A percentile compares a stretch with the other conserved stretches of the same genome.
Evolutionary conservation across 2,113 vertebrate genomes (phyloP).

Genomic region (Propithecus coquereli): DNA sequence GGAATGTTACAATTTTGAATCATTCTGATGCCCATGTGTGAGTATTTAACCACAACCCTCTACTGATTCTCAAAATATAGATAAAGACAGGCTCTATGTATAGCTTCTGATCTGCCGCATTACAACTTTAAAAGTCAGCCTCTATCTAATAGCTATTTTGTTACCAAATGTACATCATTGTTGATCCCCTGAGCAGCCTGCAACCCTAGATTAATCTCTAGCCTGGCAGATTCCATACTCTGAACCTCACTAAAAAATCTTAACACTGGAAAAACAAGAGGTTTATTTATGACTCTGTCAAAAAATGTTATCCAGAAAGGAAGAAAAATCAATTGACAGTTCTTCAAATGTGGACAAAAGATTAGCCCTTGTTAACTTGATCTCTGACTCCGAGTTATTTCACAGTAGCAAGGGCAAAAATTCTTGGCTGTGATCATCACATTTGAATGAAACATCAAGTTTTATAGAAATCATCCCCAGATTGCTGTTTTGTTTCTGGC

Average conservation of each 20-base stretch:
- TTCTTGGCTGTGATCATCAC: constrained; percentile 12
- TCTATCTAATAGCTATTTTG: background rate
- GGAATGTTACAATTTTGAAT: background rate
- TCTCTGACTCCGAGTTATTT: constrained; percentile 29
- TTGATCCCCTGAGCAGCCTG: background rate
- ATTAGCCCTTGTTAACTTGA: constrained; percentile 6
- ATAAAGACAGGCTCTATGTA: background rate
- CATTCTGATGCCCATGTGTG: background rate
- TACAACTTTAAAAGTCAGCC: background rate
- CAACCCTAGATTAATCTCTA: background rate
- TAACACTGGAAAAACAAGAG: background rate
- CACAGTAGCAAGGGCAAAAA: constrained; percentile 17
- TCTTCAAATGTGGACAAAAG: constrained; percentile 5
- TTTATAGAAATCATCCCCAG: constrained; percentile 52
- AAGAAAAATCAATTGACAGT: background rate
- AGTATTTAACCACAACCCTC: background rate
- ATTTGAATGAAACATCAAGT: constrained; percentile 43
- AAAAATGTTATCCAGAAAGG: constrained; percentile 11
- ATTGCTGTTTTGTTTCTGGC: constrained; percentile 60
- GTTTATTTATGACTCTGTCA: background rate
- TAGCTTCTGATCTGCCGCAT: background rate
- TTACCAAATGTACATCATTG: background rate
- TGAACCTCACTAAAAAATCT: background rate
- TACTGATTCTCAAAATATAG: background rate
- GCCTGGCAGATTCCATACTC: background rate